Evolutionary conservation across 1,140 invertebrate genomes (phyloP), one percentile per base, ranked within the genome.

Genomic region (Bombyx mandarina): DNA sequence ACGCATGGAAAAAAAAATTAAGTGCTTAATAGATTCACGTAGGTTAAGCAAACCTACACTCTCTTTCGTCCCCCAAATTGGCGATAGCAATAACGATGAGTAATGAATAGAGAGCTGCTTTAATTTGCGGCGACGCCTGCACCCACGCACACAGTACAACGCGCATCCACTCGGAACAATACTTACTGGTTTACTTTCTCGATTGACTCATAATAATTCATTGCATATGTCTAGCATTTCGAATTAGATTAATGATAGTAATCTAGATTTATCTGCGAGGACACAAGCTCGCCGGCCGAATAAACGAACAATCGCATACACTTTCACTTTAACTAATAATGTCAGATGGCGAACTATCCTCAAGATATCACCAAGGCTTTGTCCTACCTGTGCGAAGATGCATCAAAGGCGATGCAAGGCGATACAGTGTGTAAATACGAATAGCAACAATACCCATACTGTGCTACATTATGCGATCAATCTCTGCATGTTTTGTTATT

Each of bases 101-200:
- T 82, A 85, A 87, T 85, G 82, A 77, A 84, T 85, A 87, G 84
- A 85, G 82, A 85, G 84, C 79, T 83, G 83, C 61, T 82, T 78
- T 81, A 81, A 76, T 79, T 82, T 71, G 73, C 81, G 77, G 75
- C 73, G 77, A 70, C 77, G 78, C 73, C 74, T 74, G 69, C 74
- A 75, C 82, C 79, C 77, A 75, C 80, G 75, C 76, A 71, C 69
- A 67, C 69, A 57, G 70, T 69, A 73, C 69, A 67, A 69, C 73
- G 77, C 68, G 74, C 80, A 84, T 79, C 78, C 79, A 82, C 72
- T 83, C 73, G 79, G 78, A 86, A 86, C 82, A 86, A 86, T 86
- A 77, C 79, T 80, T 72, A 75, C 75, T 81, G 80, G 80, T 83
- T 84, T 86, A 86, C 82, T 86, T 86, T 86, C 82, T 79, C 81